These are phyloP conservation scores for Chrysolina oricalcia DNA, from an alignment of 2,888 invertebrate species.

Conservation along the genomic window DNA sequence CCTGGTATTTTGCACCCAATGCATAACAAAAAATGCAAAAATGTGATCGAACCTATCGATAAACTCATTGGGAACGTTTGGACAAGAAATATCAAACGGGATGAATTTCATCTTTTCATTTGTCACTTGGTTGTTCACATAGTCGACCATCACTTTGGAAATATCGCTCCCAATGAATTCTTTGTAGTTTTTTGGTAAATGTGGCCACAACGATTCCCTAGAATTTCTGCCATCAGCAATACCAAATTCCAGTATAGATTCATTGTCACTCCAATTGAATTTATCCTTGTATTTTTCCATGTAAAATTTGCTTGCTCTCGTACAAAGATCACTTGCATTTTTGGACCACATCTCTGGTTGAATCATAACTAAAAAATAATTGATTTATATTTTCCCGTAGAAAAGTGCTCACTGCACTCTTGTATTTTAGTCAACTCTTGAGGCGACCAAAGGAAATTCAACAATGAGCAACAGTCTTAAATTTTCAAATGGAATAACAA, in stretches of 20 bases:
- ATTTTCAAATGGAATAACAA: too few species aligned
- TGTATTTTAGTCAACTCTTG: too few species aligned
- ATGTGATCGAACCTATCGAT: conserved; percentile 39
- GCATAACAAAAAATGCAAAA: conserved; percentile 40
- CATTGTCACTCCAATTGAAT: conserved; percentile 65
- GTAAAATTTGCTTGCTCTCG: neutral
- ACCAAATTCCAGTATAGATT: conserved; percentile 80
- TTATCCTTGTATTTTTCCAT: conserved; percentile 76
- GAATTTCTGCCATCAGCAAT: conserved; percentile 84
- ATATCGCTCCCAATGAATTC: conserved; percentile 41
- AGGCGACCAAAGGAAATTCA: too few species aligned
- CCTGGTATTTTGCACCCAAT: conserved; percentile 43
- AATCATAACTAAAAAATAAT: conserved; percentile 26
- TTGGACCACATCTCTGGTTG: conserved; percentile 43
- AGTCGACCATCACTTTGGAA: conserved; percentile 36
- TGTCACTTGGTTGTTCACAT: conserved; percentile 1
- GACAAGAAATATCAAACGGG: conserved; percentile 31
- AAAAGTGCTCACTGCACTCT: too few species aligned
- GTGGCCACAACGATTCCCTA: conserved; percentile 49
- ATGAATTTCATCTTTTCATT: conserved; percentile 32
- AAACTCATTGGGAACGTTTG: conserved; percentile 22
- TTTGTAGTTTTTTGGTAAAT: conserved; percentile 37
- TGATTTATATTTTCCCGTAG: too few species aligned
- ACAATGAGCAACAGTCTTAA: too few species aligned
- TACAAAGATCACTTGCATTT: conserved; percentile 9